A percentile compares a stretch with the other conserved stretches of the same genome.
phyloP scores from a whole-genome alignment of 2,888 invertebrate genomes.

The Deilephila elpenor region DNA sequence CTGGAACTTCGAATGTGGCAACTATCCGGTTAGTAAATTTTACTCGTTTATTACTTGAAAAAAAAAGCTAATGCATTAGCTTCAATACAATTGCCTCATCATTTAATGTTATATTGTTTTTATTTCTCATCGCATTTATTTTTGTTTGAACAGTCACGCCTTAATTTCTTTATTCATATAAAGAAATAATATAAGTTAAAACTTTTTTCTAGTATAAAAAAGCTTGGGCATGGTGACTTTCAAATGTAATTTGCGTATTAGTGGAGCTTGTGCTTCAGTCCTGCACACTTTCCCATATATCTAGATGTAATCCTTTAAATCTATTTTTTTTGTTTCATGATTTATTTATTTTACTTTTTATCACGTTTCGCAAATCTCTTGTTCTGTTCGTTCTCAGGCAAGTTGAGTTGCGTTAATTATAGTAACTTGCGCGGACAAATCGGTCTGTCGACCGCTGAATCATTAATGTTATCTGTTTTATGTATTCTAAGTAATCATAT shows the following conservation, averaged over 20 bases:
- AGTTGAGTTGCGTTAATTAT: background rate
- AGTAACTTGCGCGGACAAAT: background rate
- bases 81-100: background rate
- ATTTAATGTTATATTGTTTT: background rate
- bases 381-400: background rate
- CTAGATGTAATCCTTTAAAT: background rate
- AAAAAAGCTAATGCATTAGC: background rate
- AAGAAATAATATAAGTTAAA: background rate
- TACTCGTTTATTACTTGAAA: background rate
- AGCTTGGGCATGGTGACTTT: background rate
- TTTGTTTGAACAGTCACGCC: background rate
- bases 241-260: background rate
- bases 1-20: constrained; percentile 88
- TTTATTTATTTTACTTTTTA: background rate
- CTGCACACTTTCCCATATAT: background rate
- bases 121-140: background rate
- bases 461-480: background rate
- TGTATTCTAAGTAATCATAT: constrained; percentile 12
- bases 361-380: background rate
- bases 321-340: background rate
- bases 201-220: too few relatives aligned
- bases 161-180: background rate
- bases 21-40: constrained; percentile 57
- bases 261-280: background rate
- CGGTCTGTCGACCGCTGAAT: too few relatives aligned